A percentile compares a stretch with the other conserved stretches of the same genome.
These are phyloP conservation scores for Pocillopora verrucosa DNA, from an alignment of 64 coral and sea anemone species.

Conservation along the genomic window DNA sequence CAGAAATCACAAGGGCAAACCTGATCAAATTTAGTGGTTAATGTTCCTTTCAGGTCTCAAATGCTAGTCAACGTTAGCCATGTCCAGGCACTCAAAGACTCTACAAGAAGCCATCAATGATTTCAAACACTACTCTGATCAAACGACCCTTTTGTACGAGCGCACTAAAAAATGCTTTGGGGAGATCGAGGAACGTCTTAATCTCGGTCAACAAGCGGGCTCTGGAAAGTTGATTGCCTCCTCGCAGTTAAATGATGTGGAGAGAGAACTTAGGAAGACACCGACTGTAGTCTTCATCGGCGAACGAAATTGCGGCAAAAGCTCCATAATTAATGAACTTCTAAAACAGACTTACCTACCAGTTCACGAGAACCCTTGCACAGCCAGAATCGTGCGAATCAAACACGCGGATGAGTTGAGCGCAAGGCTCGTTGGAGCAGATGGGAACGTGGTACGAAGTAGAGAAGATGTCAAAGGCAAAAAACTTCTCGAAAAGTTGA, in stretches of 20 bases:
- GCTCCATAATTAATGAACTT: conserved; percentile 42
- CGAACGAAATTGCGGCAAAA: conserved; percentile 35
- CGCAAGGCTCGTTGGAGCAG: not conserved
- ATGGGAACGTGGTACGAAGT: not conserved
- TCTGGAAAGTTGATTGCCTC: not conserved
- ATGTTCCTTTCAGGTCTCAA: not conserved
- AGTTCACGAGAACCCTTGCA: conserved; percentile 43
- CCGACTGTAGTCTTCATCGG: conserved; percentile 36
- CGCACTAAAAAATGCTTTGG: conserved; percentile 1
- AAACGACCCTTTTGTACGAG: not conserved
- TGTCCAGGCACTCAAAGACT: not conserved
- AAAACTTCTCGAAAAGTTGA: not conserved
- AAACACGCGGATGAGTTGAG: not conserved
- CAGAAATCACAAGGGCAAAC: conserved; percentile 34
- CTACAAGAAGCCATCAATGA: conserved; percentile 16
- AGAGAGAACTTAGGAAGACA: conserved; percentile 16
- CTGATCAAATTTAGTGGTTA: not conserved
- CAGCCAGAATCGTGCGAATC: conserved; percentile 52
- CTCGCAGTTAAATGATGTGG: not conserved
- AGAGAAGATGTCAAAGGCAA: not conserved
- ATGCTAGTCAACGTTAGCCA: not conserved
- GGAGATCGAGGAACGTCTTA: not conserved
- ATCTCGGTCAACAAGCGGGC: not conserved
- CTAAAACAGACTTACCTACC: conserved; percentile 19
- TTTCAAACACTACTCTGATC: not conserved